Percentiles rank a stretch among this genome's conserved stretches.
These are phyloP conservation scores for Cerceris rybyensis DNA, from an alignment of 2,888 invertebrate species.

Conservation along the genomic window DNA sequence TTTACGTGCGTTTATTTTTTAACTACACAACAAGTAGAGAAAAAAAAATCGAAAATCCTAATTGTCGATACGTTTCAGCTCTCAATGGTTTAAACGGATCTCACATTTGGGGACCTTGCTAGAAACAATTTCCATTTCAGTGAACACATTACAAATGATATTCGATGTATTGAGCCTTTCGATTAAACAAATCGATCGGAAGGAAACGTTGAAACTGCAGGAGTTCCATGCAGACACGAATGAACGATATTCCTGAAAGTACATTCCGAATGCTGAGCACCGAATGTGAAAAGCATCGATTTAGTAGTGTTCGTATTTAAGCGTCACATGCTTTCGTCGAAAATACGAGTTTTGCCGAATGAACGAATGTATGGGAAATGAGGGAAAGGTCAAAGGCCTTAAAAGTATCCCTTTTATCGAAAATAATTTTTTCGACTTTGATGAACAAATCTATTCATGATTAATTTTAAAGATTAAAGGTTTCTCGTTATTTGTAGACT, in stretches of 20 bases:
- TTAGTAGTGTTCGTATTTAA: too few relatives aligned
- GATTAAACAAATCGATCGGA: background rate
- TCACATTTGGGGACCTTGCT: conserved; percentile 1
- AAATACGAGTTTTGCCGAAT: too few relatives aligned
- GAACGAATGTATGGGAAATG: too few relatives aligned
- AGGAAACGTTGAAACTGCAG: background rate
- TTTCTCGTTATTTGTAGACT: too few relatives aligned
- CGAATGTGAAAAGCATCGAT: too few relatives aligned
- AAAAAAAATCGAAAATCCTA: conserved; percentile 26
- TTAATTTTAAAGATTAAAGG: too few relatives aligned
- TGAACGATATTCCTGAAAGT: conserved; percentile 1
- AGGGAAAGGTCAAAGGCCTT: too few relatives aligned
- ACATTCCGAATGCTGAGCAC: too few relatives aligned
- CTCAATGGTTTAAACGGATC: conserved; percentile 9
- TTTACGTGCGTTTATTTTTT: conserved; percentile 8
- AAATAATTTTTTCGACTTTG: too few relatives aligned
- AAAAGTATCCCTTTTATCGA: too few relatives aligned
- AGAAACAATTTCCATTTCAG: background rate
- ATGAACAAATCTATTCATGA: too few relatives aligned
- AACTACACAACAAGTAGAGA: conserved; percentile 9
- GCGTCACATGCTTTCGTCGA: too few relatives aligned
- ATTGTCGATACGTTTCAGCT: conserved; percentile 33
- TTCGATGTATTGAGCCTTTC: background rate
- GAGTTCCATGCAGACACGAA: background rate
- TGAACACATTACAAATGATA: background rate